A percentile compares a stretch with the other conserved stretches of the same genome.
These are phyloP conservation scores for Acleris sparsana DNA, from an alignment of 2,888 invertebrate genomes.

Conservation along the genomic window DNA sequence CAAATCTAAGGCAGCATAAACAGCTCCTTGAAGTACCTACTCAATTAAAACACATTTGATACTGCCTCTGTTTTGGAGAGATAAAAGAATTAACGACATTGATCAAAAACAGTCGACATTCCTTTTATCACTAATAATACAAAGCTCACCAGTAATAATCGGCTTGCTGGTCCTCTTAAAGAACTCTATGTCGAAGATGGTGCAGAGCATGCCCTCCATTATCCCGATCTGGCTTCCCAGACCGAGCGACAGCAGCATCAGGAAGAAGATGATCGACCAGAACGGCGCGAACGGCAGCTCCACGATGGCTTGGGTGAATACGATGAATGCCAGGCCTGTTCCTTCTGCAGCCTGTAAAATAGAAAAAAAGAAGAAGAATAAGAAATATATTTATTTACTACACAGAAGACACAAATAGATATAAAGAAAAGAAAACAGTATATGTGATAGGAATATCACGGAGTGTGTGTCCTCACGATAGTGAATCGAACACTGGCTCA, in stretches of 20 bases:
- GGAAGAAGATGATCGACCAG: slow-evolving; percentile 98
- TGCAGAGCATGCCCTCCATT: slow-evolving; percentile 97
- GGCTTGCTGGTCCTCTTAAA: slow-evolving; percentile 95
- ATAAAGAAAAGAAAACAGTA: too few relatives aligned
- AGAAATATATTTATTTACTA: too few relatives aligned
- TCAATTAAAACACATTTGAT: too few relatives aligned
- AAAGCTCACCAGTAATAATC: slow-evolving; percentile 89
- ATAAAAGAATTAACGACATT: too few relatives aligned
- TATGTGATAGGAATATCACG: too few relatives aligned
- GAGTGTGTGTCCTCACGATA: too few relatives aligned
- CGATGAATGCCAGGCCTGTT: slow-evolving; percentile 97
- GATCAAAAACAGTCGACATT: too few relatives aligned
- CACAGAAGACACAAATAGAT: too few relatives aligned
- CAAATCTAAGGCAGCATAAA: too few relatives aligned
- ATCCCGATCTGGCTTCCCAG: slow-evolving; percentile 98
- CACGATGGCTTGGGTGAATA: slow-evolving; percentile 98
- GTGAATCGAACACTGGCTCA: too few relatives aligned
- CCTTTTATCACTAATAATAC: not conserved
- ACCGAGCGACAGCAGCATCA: slow-evolving; percentile 96
- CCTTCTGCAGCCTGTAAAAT: slow-evolving; percentile 93
- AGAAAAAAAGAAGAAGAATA: not conserved
- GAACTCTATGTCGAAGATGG: slow-evolving; percentile 96
- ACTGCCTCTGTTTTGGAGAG: too few relatives aligned
- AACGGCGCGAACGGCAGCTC: slow-evolving; percentile 96
- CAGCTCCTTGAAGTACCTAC: too few relatives aligned